Percentiles rank a stretch among this genome's conserved stretches.
Conservation (phyloP, 92 coral and sea anemone genomes). For the Siderastrea radians region DNA sequence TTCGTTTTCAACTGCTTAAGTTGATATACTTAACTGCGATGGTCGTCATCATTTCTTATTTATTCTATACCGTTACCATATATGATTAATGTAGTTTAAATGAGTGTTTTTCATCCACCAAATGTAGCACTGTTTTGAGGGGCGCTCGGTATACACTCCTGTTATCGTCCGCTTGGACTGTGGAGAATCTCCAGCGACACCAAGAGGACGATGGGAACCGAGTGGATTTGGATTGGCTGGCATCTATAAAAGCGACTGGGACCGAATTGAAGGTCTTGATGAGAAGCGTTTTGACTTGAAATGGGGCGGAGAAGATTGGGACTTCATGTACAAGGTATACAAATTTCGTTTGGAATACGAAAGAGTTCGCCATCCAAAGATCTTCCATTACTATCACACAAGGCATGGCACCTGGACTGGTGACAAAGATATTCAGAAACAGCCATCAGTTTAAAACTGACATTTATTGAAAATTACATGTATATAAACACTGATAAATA, state of each 20-base stretch:
- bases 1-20: too few relatives aligned
- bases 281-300: conserved; percentile 56
- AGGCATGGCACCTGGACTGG: conserved; percentile 86
- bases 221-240: conserved; percentile 90
- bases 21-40: too few relatives aligned
- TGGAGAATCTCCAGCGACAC: conserved; percentile 70
- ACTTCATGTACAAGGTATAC: conserved; percentile 79
- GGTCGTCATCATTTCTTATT: too few relatives aligned
- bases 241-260: conserved; percentile 93
- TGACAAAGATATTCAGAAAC: conserved; percentile 4
- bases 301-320: conserved; percentile 99
- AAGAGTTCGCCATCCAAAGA: conserved; percentile 63
- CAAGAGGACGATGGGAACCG: conserved; percentile 85
- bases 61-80: too few relatives aligned
- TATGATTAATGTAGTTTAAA: too few relatives aligned
- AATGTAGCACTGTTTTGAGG: conserved; percentile 88
- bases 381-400: conserved; percentile 82
- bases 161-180: conserved; percentile 75
- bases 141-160: conserved; percentile 86
- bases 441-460: too few relatives aligned
- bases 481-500: too few relatives aligned
- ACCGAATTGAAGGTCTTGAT: conserved; percentile 81
- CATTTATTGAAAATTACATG: too few relatives aligned
- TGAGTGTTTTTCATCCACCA: background rate
- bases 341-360: conserved; percentile 82